Evolutionary conservation across 2,113 vertebrate species (phyloP), one percentile per base, ranked within the genome.

Genomic region (Philantomba maxwellii): DNA sequence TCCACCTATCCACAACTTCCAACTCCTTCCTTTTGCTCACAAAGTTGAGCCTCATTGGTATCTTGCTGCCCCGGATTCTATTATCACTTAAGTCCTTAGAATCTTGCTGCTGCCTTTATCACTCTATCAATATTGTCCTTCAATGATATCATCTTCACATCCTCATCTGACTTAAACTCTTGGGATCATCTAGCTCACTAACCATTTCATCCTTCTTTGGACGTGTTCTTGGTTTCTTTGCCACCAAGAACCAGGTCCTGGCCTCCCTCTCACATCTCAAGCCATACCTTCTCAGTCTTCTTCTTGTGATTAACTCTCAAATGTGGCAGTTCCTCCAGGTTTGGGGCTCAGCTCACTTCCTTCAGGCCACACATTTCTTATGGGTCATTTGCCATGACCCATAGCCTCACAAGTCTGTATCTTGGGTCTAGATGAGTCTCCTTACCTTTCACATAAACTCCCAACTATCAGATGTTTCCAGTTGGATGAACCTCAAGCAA

Each of bases 161-260:
- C 93, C 51, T 95, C 36, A 6, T 73, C 64, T 84, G 66, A 49
- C n/a, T 80, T 83, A 60, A 47, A 10, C 58, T 84, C 47, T 53
- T 49, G 73, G 83, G 89, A 55, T 66, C 57, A 58, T 75, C 64
- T 58, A 58, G 43, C 85, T 85, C 66, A 75, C 75, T 81, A 47
- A 57, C 47, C 62, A 45, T 89, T 96, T 96, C 95, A 86, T 95
- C 85, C 77, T 94, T 95, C 66, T 80, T 93, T 92, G 90, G 92
- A 94, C 85, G 62, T 43, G 21, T 23, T 78, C 53, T 87, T 58
- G 3, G 30, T 90, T 81, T 94, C 58, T 89, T 90, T 96, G 96
- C 94, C 95, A 89, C 7, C n/a, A 23, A 39, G n/a, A 70, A 70
- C 66, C 21, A 57, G 47, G 58, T 62, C 47, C 49, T 89, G 57